These are phyloP conservation scores for Holothuria leucospilota DNA, from an alignment of 53 echinoderm and acorn worm species.

Conservation along the genomic window DNA sequence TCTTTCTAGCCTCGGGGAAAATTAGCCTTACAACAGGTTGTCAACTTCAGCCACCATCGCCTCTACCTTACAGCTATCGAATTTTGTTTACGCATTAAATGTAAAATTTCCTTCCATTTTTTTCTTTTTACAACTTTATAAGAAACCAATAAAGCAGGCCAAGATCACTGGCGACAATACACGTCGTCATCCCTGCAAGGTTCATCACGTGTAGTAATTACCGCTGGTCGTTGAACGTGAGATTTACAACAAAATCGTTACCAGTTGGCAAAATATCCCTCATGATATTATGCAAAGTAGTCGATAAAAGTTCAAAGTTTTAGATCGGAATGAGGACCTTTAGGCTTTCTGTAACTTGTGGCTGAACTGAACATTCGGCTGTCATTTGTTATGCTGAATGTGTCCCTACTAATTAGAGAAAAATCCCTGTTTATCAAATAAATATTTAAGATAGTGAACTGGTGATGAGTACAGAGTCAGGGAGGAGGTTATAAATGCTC, in stretches of 20 bases:
- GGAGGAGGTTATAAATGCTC: no score
- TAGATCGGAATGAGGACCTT: not conserved
- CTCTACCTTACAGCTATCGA: constrained; percentile 19
- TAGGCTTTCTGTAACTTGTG: not conserved
- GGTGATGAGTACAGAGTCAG: no score
- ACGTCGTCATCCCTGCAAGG: not conserved
- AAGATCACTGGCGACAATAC: constrained; percentile 26
- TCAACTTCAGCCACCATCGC: no score
- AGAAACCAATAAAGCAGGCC: constrained; percentile 27
- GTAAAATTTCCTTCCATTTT: not conserved
- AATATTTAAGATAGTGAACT: no score
- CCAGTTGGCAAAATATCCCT: constrained; percentile 16
- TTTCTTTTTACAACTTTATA: no score
- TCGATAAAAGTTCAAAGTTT: not conserved
- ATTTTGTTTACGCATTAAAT: constrained; percentile 29
- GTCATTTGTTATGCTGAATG: not conserved
- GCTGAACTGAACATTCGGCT: not conserved
- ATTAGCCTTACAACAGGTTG: no score
- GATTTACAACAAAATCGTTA: constrained; percentile 20
- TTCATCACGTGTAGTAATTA: constrained; percentile 27
- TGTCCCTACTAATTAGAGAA: constrained; percentile 24
- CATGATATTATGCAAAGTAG: constrained; percentile 23
- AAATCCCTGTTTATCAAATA: not conserved
- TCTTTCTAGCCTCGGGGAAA: no score
- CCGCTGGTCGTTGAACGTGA: constrained; percentile 23